Evolutionary conservation across 1,140 invertebrate genomes (phyloP).

Genomic region (Psilanteris sp.): DNA sequence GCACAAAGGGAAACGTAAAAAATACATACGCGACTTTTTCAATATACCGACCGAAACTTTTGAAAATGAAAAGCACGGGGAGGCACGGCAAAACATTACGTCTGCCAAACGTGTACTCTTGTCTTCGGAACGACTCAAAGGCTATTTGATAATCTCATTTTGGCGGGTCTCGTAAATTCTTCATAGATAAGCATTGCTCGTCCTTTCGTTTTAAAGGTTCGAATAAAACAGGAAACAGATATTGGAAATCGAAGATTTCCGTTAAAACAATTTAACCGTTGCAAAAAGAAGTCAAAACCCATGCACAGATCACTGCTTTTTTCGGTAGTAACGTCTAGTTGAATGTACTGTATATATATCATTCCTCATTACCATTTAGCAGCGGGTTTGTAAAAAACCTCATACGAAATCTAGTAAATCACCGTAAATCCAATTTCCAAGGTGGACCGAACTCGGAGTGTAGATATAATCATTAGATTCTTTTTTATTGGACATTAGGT

Average conservation of each 20-base stretch:
- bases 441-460: slow-evolving; percentile 13
- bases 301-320: background rate
- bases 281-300: too few species aligned
- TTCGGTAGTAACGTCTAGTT: background rate
- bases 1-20: too few species aligned
- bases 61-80: slow-evolving; percentile 13
- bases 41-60: slow-evolving; percentile 2
- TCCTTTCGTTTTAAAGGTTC: slow-evolving; percentile 34
- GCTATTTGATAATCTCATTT: slow-evolving; percentile 52
- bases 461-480: too few species aligned
- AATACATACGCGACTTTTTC: too few species aligned
- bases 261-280: slow-evolving; percentile 11
- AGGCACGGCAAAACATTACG: slow-evolving; percentile 36
- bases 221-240: slow-evolving; percentile 35
- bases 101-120: slow-evolving; percentile 15
- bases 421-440: slow-evolving; percentile 36
- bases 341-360: slow-evolving; percentile 15
- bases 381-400: slow-evolving; percentile 5
- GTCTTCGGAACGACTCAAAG: slow-evolving; percentile 39
- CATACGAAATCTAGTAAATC: slow-evolving; percentile 17
- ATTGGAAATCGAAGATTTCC: slow-evolving; percentile 45
- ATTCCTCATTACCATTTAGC: slow-evolving; percentile 10
- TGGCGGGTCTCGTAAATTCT: slow-evolving; percentile 49
- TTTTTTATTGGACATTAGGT: too few species aligned
- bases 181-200: slow-evolving; percentile 56